phyloP scores from a whole-genome alignment of 2,888 invertebrate genomes.

The Caenorhabditis virilis region DNA sequence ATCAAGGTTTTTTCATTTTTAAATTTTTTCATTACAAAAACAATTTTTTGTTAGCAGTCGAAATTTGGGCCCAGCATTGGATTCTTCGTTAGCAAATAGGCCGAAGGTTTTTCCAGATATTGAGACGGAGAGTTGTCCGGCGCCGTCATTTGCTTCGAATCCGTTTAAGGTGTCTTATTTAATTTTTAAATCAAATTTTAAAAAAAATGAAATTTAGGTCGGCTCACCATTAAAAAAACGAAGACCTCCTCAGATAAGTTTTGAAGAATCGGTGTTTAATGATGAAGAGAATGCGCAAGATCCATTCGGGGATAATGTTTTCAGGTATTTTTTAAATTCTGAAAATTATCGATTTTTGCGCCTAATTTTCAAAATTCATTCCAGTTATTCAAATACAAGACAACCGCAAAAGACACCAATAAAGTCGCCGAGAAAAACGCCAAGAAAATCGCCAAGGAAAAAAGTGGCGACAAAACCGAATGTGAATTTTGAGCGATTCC shows the following conservation, averaged over 20 bases:
- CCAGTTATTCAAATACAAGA: background rate
- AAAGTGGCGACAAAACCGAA: background rate
- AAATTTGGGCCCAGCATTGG: slow-evolving; percentile 1
- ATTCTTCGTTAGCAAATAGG: background rate
- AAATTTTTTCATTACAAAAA: no score
- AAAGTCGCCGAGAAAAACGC: slow-evolving; percentile 8
- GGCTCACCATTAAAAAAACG: slow-evolving; percentile 28
- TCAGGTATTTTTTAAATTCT: slow-evolving; percentile 4
- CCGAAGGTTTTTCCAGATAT: background rate
- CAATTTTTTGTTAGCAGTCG: no score
- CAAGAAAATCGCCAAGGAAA: slow-evolving; percentile 11
- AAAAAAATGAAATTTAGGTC: no score
- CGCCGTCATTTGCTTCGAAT: slow-evolving; percentile 10
- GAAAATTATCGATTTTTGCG: no score
- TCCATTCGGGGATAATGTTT: slow-evolving; percentile 12
- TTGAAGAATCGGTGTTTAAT: slow-evolving; percentile 10
- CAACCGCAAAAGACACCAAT: slow-evolving; percentile 1
- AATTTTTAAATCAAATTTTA: slow-evolving; percentile 2
- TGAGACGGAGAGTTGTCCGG: slow-evolving; percentile 28
- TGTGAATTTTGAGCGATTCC: slow-evolving; percentile 9
- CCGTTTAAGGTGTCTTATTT: slow-evolving; percentile 14
- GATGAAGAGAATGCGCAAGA: slow-evolving; percentile 24
- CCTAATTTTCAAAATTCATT: no score
- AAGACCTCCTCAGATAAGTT: slow-evolving; percentile 13
- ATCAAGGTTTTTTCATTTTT: no score